phyloP scores from a whole-genome alignment of 2,888 invertebrate species.

The Tipula helvola region DNA sequence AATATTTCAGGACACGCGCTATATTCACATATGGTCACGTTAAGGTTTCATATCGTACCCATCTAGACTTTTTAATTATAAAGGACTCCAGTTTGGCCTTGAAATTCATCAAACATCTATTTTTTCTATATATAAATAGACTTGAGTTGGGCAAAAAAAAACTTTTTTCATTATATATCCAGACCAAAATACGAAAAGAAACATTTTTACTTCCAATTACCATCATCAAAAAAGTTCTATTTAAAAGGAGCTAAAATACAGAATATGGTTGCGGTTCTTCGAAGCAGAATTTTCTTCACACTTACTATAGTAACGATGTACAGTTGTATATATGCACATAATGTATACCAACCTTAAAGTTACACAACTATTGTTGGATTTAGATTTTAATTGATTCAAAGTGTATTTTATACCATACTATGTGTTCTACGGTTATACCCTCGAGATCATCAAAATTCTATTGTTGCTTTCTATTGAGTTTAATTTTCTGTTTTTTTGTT shows the following conservation, averaged over 20 bases:
- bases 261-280: not conserved
- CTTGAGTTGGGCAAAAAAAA: not conserved
- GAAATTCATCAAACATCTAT: no score
- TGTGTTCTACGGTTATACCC: not conserved
- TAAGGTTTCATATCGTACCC: no score
- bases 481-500: not conserved
- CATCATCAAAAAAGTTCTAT: not conserved
- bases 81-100: no score
- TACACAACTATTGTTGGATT: not conserved
- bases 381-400: not conserved
- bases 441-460: not conserved
- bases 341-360: not conserved
- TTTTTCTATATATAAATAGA: not conserved
- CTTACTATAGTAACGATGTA: no score
- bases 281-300: not conserved
- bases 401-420: not conserved
- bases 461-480: not conserved
- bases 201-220: no score
- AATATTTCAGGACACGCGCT: not conserved
- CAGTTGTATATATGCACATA: no score
- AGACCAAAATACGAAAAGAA: not conserved
- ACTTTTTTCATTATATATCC: not conserved
- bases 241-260: not conserved
- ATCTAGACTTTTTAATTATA: no score
- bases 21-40: not conserved